Base-by-base conservation (phyloP, 2,113 vertebrate genomes). In the Coturnix japonica region DNA sequence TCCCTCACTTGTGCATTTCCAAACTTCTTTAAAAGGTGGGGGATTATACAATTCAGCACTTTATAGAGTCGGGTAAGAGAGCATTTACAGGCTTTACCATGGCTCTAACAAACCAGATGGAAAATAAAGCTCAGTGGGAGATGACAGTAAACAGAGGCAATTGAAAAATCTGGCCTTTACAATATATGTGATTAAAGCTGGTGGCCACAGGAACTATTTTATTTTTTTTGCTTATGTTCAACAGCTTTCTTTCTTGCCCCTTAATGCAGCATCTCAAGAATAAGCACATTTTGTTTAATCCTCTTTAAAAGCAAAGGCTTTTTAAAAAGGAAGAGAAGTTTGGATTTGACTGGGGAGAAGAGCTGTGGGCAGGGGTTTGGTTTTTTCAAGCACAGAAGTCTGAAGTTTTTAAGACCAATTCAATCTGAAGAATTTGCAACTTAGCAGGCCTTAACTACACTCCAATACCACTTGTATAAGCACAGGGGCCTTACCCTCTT, bases 51-150 rank as follows among this genome's bases (percentile, higher is more conserved):
- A 47, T 67, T 83, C 91, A 93, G 85, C 69, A 87, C 90, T 80
- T 92, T 72, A 77, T 4, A 72, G 30, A 92, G 79, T 75, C 85
- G 88, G 47, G 5, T 67, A 87, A 74, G 64, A 94, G 60, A 75
- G 83, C 57, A 83, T 51, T 95, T 37, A 39, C 72, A 82, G 86
- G 76, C 90, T 91, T 95, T 77, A 94, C 70, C 31, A 69, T 30
- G 53, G 78, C 73, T 81, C 0, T 57, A 90, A 81, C 33, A 85
- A 83, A 67, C 63, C 91, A 90, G 95, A 96, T 95, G 95, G 85
- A 95, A 95, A 94, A 88, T 72, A 93, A 94, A 95, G 91, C 76
- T 93, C 30, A 94, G 93, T 95, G 88, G 93, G 88, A 95, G 91
- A 94, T 95, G 90, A 94, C 80, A 93, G 76, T 88, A 95, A 93